Base-by-base conservation (phyloP, 35 echinoderm and acorn worm species). In the Stichopus chloronotus region DNA sequence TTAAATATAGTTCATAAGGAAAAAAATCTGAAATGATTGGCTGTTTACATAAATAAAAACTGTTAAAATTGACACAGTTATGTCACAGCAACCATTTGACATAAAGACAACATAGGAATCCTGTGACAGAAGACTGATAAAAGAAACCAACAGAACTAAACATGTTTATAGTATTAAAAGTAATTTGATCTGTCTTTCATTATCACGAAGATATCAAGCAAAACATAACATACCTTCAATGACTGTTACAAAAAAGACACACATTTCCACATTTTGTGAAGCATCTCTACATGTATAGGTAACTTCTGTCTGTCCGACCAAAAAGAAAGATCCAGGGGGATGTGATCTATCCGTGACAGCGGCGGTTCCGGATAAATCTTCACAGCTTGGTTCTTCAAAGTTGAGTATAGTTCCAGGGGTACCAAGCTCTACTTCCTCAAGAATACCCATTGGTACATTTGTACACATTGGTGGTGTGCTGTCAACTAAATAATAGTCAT, bases 271-370 rank as follows among this genome's bases (percentile, higher is more conserved):
- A 57, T 87, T 87, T 5, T 57, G 56, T 9, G 84, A 87, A 7
- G 55, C 84, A 87, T 87, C 84, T 23, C 56, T 87, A 87, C 84
- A 87, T 11, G 59, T 65, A 25, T 87, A 87, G 16, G 16, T 87
- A 25, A 87, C 84, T 57, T 53, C 57, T 19, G 84, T 87, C 57
- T 53, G 19, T 25, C 84, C 84, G 6, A 87, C 84, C 5, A 19
- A 5, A 25, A 87, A 87, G 84, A 87, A 87, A 17, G 57, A 61
- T 17, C 54, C 54, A 11, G 83, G 83, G 56, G 83, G 9, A 59
- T 86, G 8, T 86, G 83, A 23, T 78, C 30, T 79, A 52, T 81
- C 22, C 5, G 68, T 22, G 6, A 72, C 68, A 72, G n/a, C 7
- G 10, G 25, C 83, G 3, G 83, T 55, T 59, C 83, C 83, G 56